Conservation (phyloP, 2,888 invertebrate species). For the Synanthedon andrenaeformis region DNA sequence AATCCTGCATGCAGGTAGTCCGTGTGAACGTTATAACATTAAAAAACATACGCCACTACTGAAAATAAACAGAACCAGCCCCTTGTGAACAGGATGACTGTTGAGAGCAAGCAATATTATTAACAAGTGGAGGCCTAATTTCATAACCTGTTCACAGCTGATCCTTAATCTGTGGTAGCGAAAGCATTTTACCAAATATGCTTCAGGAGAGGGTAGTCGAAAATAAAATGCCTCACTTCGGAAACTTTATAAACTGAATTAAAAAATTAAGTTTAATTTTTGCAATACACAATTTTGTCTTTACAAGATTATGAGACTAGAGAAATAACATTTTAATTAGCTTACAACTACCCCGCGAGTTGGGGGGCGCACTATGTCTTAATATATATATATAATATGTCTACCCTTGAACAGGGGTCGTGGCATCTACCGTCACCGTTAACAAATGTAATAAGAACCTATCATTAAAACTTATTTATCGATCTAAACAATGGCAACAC, state of each 20-base stretch:
- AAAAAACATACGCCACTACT: too few relatives aligned
- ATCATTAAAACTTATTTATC: constrained; percentile 32
- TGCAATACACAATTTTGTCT: constrained; percentile 59
- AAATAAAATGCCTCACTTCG: constrained; percentile 45
- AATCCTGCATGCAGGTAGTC: too few relatives aligned
- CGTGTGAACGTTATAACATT: too few relatives aligned
- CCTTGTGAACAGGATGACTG: too few relatives aligned
- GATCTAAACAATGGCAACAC: constrained; percentile 64
- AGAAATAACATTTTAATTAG: constrained; percentile 60
- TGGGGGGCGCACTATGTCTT: too few relatives aligned
- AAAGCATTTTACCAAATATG: too few relatives aligned
- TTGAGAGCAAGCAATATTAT: too few relatives aligned
- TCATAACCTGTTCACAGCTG: too few relatives aligned
- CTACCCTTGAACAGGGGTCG: constrained; percentile 15
- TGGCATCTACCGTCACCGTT: constrained; percentile 25
- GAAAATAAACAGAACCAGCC: too few relatives aligned
- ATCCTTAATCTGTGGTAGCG: too few relatives aligned
- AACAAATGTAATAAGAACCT: constrained; percentile 38
- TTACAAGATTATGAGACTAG: constrained; percentile 68
- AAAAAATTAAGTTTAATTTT: constrained; percentile 57
- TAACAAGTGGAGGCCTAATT: too few relatives aligned
- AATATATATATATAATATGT: not conserved
- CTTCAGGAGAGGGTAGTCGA: not conserved
- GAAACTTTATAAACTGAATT: constrained; percentile 65
- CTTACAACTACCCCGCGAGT: constrained; percentile 18